Evolutionary conservation across 2,113 vertebrate species (phyloP), one percentile per base, ranked within the genome.

Genomic region (Passer domesticus): DNA sequence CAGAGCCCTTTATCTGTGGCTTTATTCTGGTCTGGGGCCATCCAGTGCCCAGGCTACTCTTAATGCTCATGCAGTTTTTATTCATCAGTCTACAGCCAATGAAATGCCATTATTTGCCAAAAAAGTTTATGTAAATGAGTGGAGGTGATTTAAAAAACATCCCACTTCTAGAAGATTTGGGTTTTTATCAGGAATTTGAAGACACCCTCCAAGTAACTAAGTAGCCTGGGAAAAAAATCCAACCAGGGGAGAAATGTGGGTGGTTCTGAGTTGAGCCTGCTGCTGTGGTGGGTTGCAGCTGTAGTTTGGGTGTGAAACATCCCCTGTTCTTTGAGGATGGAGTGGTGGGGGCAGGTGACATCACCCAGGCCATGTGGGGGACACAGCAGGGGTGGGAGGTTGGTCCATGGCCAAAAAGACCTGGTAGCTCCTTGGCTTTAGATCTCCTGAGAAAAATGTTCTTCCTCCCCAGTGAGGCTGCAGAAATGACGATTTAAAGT

Each of bases 341-440:
- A 39, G 74, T 0, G 0, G 30, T 73, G 44, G 56, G 55, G 24
- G 27, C 31, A 82, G 60, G 12, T 5, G 16, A 25, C 43, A 59
- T 22, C 80, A 55, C 56, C 15, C 52, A 47, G 17, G 19, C 23
- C 12, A 2, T 1, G 2, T 4, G 1, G 9, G 13, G 8, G 15
- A 43, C 13, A 22, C 0, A 33, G 7, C 1, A 2, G 4, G 58
- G 31, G 7, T 0, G 2, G 31, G n/a, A 73, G 33, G 20, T 4
- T 56, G 39, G 27, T 24, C 69, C 52, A 13, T 8, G 25, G n/a
- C 58, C 66, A 72, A 19, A 73, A 62, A 55, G 22, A 22, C 31
- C 33, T 59, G 60, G 13, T 9, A 33, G 23, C 39, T 58, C 14
- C 44, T 62, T 13, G 22, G 6, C 10, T 81, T 52, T 25, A 69